Evolutionary conservation across 2,113 vertebrate genomes (phyloP).

Genomic region (Saguinus midas): DNA sequence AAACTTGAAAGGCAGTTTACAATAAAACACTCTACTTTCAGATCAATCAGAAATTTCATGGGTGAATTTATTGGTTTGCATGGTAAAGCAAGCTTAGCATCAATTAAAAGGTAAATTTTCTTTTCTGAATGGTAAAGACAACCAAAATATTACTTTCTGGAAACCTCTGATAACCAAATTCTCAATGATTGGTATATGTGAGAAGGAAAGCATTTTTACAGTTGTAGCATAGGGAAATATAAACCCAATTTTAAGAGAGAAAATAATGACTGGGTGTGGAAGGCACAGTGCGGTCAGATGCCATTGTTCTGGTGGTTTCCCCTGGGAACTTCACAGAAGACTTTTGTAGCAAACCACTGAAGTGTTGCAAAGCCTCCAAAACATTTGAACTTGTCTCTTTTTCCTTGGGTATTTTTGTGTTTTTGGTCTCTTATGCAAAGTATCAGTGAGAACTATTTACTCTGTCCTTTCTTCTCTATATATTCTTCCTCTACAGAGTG

Average conservation of each 20-base stretch:
- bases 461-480: neutral
- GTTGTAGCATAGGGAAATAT: neutral
- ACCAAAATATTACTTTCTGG: slow-evolving; percentile 2
- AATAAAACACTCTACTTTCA: neutral
- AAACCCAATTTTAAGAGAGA: neutral
- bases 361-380: neutral
- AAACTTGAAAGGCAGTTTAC: neutral
- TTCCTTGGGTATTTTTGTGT: neutral
- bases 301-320: too few species aligned
- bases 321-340: neutral
- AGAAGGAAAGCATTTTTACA: neutral
- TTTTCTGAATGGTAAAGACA: neutral
- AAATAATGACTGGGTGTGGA: neutral
- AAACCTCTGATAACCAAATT: neutral
- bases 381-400: neutral
- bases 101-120: neutral
- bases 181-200: neutral
- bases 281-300: neutral
- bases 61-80: neutral
- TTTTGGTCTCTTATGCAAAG: neutral
- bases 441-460: neutral
- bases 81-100: neutral
- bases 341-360: neutral
- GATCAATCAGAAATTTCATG: neutral
- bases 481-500: neutral